Evolutionary conservation across 2,888 invertebrate genomes (phyloP).

Genomic region (Mimumesa dahlbomi): DNA sequence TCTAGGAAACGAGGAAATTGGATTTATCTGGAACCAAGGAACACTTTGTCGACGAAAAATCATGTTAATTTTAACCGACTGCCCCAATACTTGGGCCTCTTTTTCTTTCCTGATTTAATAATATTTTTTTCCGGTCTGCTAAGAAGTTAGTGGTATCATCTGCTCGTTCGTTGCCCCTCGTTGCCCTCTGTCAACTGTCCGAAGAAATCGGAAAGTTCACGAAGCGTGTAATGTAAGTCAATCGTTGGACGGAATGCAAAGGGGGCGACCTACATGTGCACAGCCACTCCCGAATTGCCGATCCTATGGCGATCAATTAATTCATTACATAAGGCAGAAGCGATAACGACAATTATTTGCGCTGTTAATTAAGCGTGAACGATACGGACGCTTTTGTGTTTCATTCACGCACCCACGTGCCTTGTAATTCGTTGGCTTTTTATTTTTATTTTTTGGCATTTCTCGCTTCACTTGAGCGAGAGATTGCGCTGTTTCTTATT

Average conservation of each 20-base stretch:
- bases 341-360: constrained; percentile 4
- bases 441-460: too few species aligned
- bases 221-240: constrained; percentile 60
- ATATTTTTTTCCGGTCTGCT: constrained; percentile 17
- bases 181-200: constrained; percentile 38
- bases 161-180: constrained; percentile 36
- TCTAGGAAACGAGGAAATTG: not conserved
- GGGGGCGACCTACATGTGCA: constrained; percentile 52
- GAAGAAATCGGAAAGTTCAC: constrained; percentile 55
- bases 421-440: too few species aligned
- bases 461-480: too few species aligned
- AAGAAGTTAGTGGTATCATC: constrained; percentile 12
- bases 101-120: not conserved
- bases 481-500: too few species aligned
- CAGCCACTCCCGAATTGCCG: constrained; percentile 55
- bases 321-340: constrained; percentile 25
- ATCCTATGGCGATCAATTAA: constrained; percentile 45
- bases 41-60: not conserved
- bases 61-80: too few species aligned
- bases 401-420: too few species aligned
- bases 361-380: not conserved
- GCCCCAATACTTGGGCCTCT: too few species aligned
- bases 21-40: not conserved
- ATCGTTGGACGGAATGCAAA: constrained; percentile 27
- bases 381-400: not conserved